phyloP scores from a whole-genome alignment of 2,113 vertebrate species.

The Semnopithecus entellus region DNA sequence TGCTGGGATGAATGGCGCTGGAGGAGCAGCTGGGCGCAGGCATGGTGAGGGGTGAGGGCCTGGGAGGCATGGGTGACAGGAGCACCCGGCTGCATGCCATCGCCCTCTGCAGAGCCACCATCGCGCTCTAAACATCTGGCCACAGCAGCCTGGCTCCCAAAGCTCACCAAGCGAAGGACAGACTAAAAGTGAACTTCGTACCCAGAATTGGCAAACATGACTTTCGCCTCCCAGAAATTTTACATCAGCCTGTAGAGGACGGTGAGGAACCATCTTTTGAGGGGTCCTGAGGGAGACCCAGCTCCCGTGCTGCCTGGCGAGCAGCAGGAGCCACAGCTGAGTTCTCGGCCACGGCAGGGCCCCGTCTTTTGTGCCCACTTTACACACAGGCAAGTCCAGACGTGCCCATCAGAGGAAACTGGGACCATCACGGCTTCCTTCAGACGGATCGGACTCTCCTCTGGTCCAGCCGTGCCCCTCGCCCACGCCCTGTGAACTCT shows the following conservation, averaged over 20 bases:
- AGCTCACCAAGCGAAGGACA: too few species aligned
- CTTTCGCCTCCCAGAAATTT: neutral
- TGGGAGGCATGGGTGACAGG: too few species aligned
- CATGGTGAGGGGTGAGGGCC: too few species aligned
- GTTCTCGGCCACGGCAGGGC: neutral
- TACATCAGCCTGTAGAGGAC: fast-evolving
- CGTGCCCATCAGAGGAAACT: neutral
- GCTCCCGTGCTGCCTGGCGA: neutral
- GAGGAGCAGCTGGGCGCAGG: neutral
- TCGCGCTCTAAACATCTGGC: neutral
- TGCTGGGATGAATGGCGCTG: conserved; percentile 43
- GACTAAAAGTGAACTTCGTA: too few species aligned
- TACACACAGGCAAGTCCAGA: neutral
- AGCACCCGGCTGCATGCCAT: too few species aligned
- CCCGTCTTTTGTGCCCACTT: neutral
- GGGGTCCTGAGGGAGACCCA: neutral
- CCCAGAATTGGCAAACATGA: too few species aligned
- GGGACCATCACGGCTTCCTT: neutral
- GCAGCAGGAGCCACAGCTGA: too few species aligned
- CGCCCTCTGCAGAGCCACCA: neutral
- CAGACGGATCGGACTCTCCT: too few species aligned
- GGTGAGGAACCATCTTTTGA: neutral
- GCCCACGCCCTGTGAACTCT: neutral
- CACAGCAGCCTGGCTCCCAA: too few species aligned
- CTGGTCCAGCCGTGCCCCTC: too few species aligned